Evolutionary conservation across 23 tunicate genomes (phyloP).

Genomic region (Ascidia mentula): DNA sequence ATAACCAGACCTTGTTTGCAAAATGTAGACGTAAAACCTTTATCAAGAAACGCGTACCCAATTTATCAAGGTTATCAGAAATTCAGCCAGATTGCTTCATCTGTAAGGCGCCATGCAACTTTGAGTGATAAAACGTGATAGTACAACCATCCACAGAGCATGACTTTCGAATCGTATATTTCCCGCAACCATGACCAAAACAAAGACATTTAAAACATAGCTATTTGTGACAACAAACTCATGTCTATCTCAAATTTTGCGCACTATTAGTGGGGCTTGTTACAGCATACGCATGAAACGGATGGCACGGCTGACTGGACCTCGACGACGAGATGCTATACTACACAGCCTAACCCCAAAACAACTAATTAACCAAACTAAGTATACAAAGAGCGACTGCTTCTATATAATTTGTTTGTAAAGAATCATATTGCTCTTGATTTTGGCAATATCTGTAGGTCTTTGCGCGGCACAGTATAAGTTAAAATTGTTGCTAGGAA

Average conservation of each 20-base stretch:
- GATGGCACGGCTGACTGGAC: background rate
- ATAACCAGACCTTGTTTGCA: constrained; percentile 9
- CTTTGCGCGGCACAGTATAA: too few species aligned
- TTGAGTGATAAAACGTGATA: background rate
- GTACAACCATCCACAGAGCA: constrained; percentile 9
- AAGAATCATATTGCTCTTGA: too few species aligned
- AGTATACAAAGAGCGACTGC: too few species aligned
- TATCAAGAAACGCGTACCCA: constrained; percentile 10
- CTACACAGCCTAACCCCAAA: too few species aligned
- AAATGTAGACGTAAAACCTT: constrained; percentile 2
- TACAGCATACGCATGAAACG: background rate
- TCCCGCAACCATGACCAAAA: background rate
- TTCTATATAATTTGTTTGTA: too few species aligned
- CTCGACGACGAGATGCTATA: background rate
- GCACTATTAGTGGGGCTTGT: background rate
- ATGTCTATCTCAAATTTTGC: background rate
- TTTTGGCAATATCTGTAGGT: too few species aligned
- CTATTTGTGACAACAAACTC: background rate
- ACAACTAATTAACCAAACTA: too few species aligned
- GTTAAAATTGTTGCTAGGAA: too few species aligned
- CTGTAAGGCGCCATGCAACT: constrained; percentile 10
- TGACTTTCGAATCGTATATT: background rate
- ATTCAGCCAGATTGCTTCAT: background rate
- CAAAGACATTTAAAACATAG: background rate
- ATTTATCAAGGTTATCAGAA: background rate